These are phyloP conservation scores for Rhinoptilus africanus DNA, from an alignment of 2,113 vertebrate genomes.

Conservation along the genomic window DNA sequence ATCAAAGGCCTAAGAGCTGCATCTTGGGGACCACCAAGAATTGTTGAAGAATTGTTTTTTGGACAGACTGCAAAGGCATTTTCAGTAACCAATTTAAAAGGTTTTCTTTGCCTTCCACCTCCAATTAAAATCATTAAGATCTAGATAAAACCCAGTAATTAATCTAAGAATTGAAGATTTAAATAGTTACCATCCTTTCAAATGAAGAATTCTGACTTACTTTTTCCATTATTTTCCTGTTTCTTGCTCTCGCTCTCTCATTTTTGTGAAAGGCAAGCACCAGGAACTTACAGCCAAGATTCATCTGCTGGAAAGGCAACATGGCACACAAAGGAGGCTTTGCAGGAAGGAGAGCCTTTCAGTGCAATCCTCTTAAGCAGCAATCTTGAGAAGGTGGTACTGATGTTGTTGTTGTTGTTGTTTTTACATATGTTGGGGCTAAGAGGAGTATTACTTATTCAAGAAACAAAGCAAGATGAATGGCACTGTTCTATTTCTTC, in stretches of 20 bases:
- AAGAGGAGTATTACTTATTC: background rate
- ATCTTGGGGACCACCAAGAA: background rate
- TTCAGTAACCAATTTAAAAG: background rate
- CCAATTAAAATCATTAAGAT: background rate
- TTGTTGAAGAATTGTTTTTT: background rate
- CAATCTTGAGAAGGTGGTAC: background rate
- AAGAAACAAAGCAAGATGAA: background rate
- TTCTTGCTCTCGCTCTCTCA: background rate
- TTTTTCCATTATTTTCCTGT: background rate
- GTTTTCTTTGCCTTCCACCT: background rate
- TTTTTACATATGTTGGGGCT: rapidly evolving
- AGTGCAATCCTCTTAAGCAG: background rate
- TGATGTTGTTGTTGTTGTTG: background rate
- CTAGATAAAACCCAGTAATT: background rate
- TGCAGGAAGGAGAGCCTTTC: background rate
- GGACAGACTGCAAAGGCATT: background rate
- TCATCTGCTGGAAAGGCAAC: background rate
- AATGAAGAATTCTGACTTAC: background rate
- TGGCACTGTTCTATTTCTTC: background rate
- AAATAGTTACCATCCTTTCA: background rate
- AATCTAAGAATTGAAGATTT: background rate
- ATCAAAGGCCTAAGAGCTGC: background rate
- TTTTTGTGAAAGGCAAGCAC: background rate
- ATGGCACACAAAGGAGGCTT: background rate
- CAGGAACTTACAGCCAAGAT: background rate